Evolutionary conservation across 2,113 vertebrate species (phyloP), one percentile per base, ranked within the genome.

Genomic region (Epinephelus fuscoguttatus): DNA sequence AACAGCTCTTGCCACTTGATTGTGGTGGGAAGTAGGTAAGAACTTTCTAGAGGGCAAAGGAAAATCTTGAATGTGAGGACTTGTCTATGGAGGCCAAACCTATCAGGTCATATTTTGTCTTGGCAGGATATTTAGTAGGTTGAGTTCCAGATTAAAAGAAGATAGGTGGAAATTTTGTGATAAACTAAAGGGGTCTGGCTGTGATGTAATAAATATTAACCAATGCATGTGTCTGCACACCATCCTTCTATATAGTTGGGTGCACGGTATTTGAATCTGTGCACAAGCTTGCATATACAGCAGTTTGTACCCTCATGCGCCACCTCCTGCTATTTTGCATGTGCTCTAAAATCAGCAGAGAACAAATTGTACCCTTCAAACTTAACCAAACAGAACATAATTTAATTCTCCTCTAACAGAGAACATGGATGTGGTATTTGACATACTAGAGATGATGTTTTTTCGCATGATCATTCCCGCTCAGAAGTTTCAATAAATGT

Each of bases 311-410:
- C 61, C 78, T 66, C 60, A 57, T 23, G 50, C 4, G 13, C 68
- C 73, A 77, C 72, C 75, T 68, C 60, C 37, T 45, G 52, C 47
- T 72, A 68, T 73, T 86, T 78, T 84, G 69, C 62, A 82, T 70
- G 70, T 19, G 21, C 61, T 61, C 27, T 70, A 42, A 79, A 85
- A 81, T 81, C 70, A 50, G 49, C 53, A 76, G 25, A 76, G 72
- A 45, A 83, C 75, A 90, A 90, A 85, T 68, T 75, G 56, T 82
- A 68, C 60, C 72, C 68, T 86, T 85, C 70, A 83, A 70, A 80
- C 37, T 30, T 64, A 91, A 81, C 18, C 70, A 84, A 89, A 86
- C 79, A 72, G 49, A 75, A 76, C 47, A 50, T 73, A 67, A 76
- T 78, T 61, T 13, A 61, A 67, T 76, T 70, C 40, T 71, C 11